Evolutionary conservation across 2,888 invertebrate genomes (phyloP).

Genomic region (Sycophila texana): DNA sequence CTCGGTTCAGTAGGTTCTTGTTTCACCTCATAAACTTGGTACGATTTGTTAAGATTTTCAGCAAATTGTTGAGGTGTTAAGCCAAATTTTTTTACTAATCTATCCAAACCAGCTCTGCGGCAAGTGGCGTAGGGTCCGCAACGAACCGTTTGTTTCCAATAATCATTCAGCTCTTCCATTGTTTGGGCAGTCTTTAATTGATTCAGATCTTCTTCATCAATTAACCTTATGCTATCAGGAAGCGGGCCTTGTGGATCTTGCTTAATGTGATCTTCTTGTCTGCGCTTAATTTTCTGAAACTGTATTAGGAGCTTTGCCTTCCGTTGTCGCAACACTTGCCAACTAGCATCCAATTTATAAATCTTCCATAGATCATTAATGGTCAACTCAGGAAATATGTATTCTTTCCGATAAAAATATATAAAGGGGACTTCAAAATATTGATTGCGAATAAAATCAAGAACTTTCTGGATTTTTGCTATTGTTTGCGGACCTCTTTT

Average conservation of each 20-base stretch:
- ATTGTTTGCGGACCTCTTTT: slow-evolving; percentile 83
- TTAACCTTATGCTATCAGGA: slow-evolving; percentile 85
- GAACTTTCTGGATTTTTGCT: slow-evolving; percentile 92
- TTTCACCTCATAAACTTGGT: slow-evolving; percentile 95
- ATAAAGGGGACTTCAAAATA: slow-evolving; percentile 98
- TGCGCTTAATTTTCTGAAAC: slow-evolving; percentile 94
- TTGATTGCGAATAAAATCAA: slow-evolving; percentile 97
- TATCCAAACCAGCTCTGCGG: slow-evolving; percentile 88
- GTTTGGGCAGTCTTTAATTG: slow-evolving; percentile 86
- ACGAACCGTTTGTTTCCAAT: slow-evolving; percentile 93
- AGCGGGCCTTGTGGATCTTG: slow-evolving; percentile 89
- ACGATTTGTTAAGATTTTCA: slow-evolving; percentile 96
- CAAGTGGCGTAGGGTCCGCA: slow-evolving; percentile 94
- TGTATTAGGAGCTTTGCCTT: slow-evolving; percentile 89
- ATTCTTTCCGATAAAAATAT: slow-evolving; percentile 98
- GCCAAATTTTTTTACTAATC: slow-evolving; percentile 93
- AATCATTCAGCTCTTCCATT: slow-evolving; percentile 93
- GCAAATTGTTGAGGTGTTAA: slow-evolving; percentile 95
- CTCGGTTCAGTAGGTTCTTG: slow-evolving; percentile 90
- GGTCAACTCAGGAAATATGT: slow-evolving; percentile 94
- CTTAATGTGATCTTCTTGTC: slow-evolving; percentile 84
- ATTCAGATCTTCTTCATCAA: slow-evolving; percentile 89
- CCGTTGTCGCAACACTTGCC: slow-evolving; percentile 91
- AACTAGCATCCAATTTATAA: slow-evolving; percentile 95
- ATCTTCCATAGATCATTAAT: slow-evolving; percentile 98